These are phyloP conservation scores for Atta colombica DNA, from an alignment of 1,140 invertebrate genomes.

Conservation along the genomic window DNA sequence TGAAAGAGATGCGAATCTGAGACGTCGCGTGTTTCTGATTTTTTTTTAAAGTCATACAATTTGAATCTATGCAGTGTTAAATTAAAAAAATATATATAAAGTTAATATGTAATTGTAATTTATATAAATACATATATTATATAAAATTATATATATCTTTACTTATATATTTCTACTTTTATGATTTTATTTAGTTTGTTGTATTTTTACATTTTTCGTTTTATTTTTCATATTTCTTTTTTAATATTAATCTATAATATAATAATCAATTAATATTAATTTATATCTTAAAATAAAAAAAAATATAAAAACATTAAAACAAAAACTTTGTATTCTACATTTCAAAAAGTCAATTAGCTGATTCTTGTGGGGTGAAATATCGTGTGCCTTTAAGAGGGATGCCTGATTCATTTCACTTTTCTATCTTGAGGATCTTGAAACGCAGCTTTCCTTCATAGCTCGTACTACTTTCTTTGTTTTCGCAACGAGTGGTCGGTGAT, in stretches of 20 bases:
- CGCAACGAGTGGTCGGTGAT: constrained; percentile 27
- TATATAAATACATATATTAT: too few relatives aligned
- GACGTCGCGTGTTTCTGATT: neutral
- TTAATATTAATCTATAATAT: neutral
- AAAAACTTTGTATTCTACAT: neutral
- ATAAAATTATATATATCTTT: neutral
- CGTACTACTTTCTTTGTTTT: constrained; percentile 36
- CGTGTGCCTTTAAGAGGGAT: neutral
- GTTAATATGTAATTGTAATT: too few relatives aligned
- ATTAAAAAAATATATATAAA: neutral
- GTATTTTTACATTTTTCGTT: neutral
- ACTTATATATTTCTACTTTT: neutral
- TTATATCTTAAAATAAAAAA: neutral
- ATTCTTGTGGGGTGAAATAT: neutral
- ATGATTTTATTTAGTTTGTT: neutral
- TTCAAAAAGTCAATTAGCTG: neutral
- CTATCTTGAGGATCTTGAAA: constrained; percentile 11
- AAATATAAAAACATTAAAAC: neutral
- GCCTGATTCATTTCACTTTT: constrained; percentile 8
- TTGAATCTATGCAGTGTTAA: neutral
- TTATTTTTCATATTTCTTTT: neutral
- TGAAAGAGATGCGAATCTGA: neutral
- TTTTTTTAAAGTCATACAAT: neutral
- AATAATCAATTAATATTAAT: neutral
- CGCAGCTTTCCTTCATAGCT: neutral